phyloP scores from a whole-genome alignment of 2,113 vertebrate species.

The Columba janthina region DNA sequence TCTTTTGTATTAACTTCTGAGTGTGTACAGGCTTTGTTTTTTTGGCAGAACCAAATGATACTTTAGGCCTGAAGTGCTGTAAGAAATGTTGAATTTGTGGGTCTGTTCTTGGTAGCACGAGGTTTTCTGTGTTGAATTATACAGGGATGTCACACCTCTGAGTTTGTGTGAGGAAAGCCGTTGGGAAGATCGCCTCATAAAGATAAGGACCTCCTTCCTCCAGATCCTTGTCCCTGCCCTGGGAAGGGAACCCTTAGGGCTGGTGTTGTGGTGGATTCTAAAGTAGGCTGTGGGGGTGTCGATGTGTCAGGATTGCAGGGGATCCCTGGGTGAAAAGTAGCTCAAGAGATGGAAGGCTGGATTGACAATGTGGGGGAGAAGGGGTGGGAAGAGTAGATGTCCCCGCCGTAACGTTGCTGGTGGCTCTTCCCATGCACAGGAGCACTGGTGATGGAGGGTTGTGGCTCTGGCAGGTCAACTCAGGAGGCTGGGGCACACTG shows the following conservation, averaged over 20 bases:
- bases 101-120: background rate
- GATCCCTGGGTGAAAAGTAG: background rate
- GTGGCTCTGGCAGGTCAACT: background rate
- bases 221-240: background rate
- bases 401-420: background rate
- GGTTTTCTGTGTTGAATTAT: background rate
- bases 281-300: background rate
- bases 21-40: background rate
- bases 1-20: background rate
- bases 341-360: background rate
- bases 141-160: background rate
- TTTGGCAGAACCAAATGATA: background rate
- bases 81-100: background rate
- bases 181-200: background rate
- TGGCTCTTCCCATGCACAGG: background rate
- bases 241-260: background rate
- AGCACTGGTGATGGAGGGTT: background rate
- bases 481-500: rapidly evolving
- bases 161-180: background rate
- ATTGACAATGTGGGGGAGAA: background rate
- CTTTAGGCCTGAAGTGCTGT: background rate
- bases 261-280: background rate
- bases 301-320: background rate
- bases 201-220: background rate
- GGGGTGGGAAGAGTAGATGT: background rate